Evolutionary conservation across 2,888 invertebrate genomes (phyloP).

Genomic region (Lutraria lutraria): DNA sequence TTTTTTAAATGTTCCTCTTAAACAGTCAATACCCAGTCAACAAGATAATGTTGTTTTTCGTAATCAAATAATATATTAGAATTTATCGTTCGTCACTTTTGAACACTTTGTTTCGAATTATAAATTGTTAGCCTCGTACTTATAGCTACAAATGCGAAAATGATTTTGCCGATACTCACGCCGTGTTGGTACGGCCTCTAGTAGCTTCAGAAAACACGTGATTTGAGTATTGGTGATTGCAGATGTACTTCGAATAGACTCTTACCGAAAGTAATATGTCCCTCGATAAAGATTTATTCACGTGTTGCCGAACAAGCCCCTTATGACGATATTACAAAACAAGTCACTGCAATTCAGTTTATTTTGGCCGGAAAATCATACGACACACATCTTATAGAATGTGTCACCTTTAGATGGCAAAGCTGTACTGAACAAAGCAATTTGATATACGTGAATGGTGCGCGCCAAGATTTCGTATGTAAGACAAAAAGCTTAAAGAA

Average conservation of each 20-base stretch:
- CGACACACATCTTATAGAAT: background rate
- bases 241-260: background rate
- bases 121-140: background rate
- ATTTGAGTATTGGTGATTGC: constrained; percentile 30
- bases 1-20: too few relatives aligned
- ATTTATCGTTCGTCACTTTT: background rate
- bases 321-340: background rate
- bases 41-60: too few relatives aligned
- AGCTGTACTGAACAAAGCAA: background rate
- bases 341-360: background rate
- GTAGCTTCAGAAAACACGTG: background rate
- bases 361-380: background rate
- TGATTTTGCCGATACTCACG: constrained; percentile 1
- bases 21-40: too few relatives aligned
- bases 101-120: background rate
- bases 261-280: background rate
- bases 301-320: background rate
- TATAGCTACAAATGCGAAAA: background rate
- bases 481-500: background rate
- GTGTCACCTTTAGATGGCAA: background rate
- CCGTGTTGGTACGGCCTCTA: background rate
- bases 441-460: background rate
- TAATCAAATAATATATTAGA: background rate
- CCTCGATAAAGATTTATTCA: background rate
- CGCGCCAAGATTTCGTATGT: background rate